Conservation (phyloP, 2,888 invertebrate species). For the Microdon myrmicae region DNA sequence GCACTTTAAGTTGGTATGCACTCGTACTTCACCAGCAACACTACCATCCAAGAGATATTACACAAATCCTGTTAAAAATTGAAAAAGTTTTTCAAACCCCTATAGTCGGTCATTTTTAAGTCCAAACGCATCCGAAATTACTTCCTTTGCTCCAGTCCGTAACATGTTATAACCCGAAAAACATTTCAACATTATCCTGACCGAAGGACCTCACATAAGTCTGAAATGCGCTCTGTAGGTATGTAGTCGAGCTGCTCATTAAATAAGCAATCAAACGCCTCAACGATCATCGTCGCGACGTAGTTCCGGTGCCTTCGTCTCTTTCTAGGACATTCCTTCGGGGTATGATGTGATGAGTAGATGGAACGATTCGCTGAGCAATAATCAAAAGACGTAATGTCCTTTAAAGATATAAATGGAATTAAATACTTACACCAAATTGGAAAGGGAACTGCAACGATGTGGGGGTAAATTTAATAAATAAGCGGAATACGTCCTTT, state of each 20-base stretch:
- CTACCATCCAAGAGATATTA: constrained; percentile 25
- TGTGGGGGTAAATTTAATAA: not conserved
- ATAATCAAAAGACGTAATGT: no score
- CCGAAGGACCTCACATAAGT: not conserved
- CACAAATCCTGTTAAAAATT: constrained; percentile 40
- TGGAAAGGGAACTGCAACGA: not conserved
- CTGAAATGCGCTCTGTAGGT: not conserved
- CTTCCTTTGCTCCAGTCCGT: constrained; percentile 26
- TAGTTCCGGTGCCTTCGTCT: constrained; percentile 10
- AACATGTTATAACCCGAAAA: constrained; percentile 20
- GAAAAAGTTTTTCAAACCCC: constrained; percentile 40
- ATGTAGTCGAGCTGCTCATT: constrained; percentile 10
- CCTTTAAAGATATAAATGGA: no score
- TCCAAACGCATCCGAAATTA: constrained; percentile 29
- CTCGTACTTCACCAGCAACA: constrained; percentile 3
- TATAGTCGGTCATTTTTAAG: constrained; percentile 6
- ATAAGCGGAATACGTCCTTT: constrained; percentile 1
- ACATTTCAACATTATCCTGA: not conserved
- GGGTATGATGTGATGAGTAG: no score
- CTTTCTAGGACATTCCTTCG: no score
- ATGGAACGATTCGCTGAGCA: no score
- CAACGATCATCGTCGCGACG: constrained; percentile 9
- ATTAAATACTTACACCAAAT: no score
- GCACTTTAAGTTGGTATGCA: constrained; percentile 18
- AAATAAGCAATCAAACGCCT: constrained; percentile 33